Evolutionary conservation across 1,140 invertebrate species (phyloP).

Genomic region (Trichonephila inaurata): DNA sequence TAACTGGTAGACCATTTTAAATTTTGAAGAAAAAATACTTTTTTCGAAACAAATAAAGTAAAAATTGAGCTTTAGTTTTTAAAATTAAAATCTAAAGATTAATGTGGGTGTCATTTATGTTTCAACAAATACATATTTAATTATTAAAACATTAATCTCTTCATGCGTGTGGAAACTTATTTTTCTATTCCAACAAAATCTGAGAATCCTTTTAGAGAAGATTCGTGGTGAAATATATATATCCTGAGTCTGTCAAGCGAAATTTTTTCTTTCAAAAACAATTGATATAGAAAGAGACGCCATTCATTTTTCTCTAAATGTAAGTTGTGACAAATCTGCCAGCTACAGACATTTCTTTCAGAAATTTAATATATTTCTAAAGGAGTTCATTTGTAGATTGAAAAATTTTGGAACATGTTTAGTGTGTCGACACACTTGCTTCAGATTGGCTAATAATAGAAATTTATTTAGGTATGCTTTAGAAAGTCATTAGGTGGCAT

Average conservation of each 20-base stretch:
- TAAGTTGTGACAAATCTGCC: background rate
- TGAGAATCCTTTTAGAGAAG: background rate
- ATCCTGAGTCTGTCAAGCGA: background rate
- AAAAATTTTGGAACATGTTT: background rate
- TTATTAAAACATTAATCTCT: background rate
- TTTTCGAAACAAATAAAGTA: no score
- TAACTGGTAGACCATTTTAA: no score
- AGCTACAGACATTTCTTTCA: background rate
- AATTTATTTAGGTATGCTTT: no score
- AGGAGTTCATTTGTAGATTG: background rate
- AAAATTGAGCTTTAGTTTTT: no score
- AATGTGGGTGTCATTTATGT: background rate
- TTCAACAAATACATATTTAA: background rate
- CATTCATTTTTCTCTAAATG: background rate
- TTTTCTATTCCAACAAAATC: background rate
- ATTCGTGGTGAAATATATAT: background rate
- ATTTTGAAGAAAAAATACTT: no score
- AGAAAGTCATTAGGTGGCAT: no score
- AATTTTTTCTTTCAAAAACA: constrained; percentile 1
- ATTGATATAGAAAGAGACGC: background rate
- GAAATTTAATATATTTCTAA: background rate
- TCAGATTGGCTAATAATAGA: no score
- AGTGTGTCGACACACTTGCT: no score
- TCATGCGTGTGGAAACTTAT: no score
- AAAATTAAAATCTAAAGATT: no score